Percentiles rank a stretch among this genome's conserved stretches.
Evolutionary conservation across 2,113 vertebrate genomes (phyloP).

Genomic region (Sminthopsis crassicaudata): DNA sequence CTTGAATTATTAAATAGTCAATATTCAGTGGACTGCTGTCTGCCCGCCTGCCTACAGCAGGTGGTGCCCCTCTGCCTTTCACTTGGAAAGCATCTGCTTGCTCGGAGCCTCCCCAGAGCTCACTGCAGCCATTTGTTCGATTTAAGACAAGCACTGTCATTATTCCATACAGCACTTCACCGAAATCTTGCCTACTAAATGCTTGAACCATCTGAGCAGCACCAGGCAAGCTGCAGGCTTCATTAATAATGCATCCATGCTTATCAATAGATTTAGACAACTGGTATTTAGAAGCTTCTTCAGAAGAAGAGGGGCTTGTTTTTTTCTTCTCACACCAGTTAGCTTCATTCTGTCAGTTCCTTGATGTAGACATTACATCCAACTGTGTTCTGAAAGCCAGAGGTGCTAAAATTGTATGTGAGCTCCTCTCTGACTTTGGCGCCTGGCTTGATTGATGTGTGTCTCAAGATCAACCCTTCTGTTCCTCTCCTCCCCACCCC

Average conservation of each 20-base stretch:
- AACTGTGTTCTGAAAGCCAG: constrained; percentile 84
- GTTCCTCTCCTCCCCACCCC: background rate
- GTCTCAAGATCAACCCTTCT: constrained; percentile 68
- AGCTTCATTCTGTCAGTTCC: constrained; percentile 86
- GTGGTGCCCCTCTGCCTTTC: constrained; percentile 82
- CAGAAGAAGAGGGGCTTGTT: constrained; percentile 81
- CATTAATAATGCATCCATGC: constrained; percentile 92
- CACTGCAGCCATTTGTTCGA: constrained; percentile 86
- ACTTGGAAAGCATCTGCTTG: constrained; percentile 83
- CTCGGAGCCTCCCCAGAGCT: constrained; percentile 83
- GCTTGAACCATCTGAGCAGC: constrained; percentile 89
- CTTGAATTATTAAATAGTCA: constrained; percentile 87
- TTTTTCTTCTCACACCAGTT: constrained; percentile 83
- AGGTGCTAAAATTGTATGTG: constrained; percentile 82
- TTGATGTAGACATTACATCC: constrained; percentile 89
- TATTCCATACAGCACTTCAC: constrained; percentile 85
- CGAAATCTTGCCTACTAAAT: constrained; percentile 87
- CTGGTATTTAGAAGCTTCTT: constrained; percentile 89
- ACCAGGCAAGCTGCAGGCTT: constrained; percentile 86
- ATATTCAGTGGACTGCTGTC: constrained; percentile 80
- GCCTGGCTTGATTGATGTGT: constrained; percentile 66
- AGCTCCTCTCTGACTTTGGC: constrained; percentile 78
- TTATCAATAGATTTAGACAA: constrained; percentile 94
- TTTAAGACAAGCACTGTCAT: constrained; percentile 89
- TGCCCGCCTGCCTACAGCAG: constrained; percentile 83